Percentiles rank a stretch among this genome's conserved stretches.
Evolutionary conservation across 2,113 vertebrate species (phyloP).

Genomic region (Mus musculus): DNA sequence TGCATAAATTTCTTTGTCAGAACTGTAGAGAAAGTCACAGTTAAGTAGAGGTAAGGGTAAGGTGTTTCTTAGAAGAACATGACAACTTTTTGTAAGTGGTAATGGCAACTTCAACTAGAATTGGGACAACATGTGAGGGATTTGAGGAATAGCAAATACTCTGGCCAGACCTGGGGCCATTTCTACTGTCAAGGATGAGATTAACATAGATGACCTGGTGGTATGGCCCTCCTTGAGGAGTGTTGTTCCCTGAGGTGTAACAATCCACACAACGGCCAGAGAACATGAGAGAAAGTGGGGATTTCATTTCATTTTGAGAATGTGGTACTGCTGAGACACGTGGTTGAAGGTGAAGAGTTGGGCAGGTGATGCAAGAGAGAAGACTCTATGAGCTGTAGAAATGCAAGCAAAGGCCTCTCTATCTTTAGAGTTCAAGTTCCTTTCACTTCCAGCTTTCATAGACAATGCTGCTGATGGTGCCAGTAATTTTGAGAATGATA

Average conservation of each 20-base stretch:
- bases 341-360: background rate
- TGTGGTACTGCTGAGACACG: background rate
- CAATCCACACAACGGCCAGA: accelerated
- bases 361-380: background rate
- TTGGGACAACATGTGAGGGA: accelerated
- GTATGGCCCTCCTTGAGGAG: background rate
- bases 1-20: background rate
- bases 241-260: background rate
- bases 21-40: background rate
- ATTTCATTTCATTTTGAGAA: background rate
- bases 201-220: background rate
- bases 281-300: background rate
- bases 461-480: too few relatives aligned
- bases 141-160: background rate
- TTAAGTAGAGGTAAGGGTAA: background rate
- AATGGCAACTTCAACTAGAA: background rate
- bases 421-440: background rate
- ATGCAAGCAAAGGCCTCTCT: background rate
- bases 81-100: background rate
- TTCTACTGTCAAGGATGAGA: background rate
- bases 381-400: background rate
- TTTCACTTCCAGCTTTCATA: background rate
- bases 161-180: background rate
- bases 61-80: background rate
- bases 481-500: too few relatives aligned